phyloP scores from a whole-genome alignment of 2,113 vertebrate genomes.

The Ciconia maguari region DNA sequence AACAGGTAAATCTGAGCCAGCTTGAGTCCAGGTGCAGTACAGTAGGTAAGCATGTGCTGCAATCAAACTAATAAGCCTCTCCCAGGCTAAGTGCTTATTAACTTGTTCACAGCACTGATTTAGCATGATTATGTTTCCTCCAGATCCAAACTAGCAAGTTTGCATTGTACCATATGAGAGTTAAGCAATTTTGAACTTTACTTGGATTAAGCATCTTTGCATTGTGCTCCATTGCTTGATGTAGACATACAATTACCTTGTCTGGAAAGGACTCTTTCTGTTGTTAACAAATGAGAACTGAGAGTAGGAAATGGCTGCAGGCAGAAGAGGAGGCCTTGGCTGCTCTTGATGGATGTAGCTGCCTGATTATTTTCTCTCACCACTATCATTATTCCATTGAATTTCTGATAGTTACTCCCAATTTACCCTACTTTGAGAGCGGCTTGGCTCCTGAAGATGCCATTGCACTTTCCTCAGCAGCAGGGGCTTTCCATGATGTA shows the following conservation, averaged over 20 bases:
- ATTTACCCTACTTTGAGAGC: slow-evolving; percentile 28
- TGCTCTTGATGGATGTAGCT: neutral
- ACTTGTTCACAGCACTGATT: neutral
- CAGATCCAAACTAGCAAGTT: neutral
- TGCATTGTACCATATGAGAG: neutral
- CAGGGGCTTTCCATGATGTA: slow-evolving; percentile 31
- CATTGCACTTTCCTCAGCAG: slow-evolving; percentile 44
- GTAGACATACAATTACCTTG: neutral
- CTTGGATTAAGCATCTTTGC: neutral
- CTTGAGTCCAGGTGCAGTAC: neutral
- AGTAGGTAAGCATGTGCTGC: neutral
- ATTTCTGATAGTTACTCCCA: slow-evolving; percentile 33
- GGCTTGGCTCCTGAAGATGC: slow-evolving; percentile 4
- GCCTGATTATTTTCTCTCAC: slow-evolving; percentile 3
- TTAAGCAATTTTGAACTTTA: neutral
- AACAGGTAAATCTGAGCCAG: neutral
- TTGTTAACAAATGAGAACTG: neutral
- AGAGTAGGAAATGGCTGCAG: neutral
- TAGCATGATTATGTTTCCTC: neutral
- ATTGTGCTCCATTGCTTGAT: neutral
- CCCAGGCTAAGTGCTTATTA: neutral
- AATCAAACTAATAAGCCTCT: neutral
- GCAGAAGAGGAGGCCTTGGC: neutral
- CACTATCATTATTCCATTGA: slow-evolving; percentile 4
- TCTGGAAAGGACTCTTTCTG: neutral